Percentiles rank a stretch among this genome's conserved stretches.
Evolutionary conservation across 2,113 vertebrate species (phyloP).

Genomic region (Alexandromys fortis): DNA sequence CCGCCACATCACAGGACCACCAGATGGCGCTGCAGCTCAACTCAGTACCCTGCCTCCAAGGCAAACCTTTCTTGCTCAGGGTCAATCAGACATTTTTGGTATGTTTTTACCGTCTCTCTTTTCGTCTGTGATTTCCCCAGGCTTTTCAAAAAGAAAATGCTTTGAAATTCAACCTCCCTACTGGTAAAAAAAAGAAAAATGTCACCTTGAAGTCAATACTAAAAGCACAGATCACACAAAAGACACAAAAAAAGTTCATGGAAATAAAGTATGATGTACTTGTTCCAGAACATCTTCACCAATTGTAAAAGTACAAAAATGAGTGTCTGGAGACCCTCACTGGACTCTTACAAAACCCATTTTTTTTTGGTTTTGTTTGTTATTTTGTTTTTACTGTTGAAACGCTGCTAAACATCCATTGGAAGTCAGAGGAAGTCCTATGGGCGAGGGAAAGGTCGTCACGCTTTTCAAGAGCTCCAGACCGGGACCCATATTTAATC

Average conservation of each 20-base stretch:
- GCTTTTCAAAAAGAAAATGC: not conserved
- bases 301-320: not conserved
- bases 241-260: not conserved
- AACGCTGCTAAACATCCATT: not conserved
- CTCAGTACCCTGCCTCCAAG: not conserved
- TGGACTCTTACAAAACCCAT: not conserved
- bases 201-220: not conserved
- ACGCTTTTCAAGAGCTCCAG: not conserved
- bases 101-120: not conserved
- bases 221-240: not conserved
- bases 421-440: accelerated
- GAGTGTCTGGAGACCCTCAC: not conserved
- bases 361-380: not conserved
- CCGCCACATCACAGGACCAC: not conserved
- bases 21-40: conserved; percentile 72
- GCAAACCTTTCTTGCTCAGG: accelerated
- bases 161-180: not conserved
- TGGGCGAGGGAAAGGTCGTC: not conserved
- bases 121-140: not conserved
- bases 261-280: not conserved
- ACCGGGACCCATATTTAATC: not conserved
- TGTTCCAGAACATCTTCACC: not conserved
- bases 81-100: not conserved
- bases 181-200: not conserved
- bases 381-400: not conserved